Base-by-base conservation (phyloP, 2,797 vertebrate species). In the Enteromius afrohamiltoni region DNA sequence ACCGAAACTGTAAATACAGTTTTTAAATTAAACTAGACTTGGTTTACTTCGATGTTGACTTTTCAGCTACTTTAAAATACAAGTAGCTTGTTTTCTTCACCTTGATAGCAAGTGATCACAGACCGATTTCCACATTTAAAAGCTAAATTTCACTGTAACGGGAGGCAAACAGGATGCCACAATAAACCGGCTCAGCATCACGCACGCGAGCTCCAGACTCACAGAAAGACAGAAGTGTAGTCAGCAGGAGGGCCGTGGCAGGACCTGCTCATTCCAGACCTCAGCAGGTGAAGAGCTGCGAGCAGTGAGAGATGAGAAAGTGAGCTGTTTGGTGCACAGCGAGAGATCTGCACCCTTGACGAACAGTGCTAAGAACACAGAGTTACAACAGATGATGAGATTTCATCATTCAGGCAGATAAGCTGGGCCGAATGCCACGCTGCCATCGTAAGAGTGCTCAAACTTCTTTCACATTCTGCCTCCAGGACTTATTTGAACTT, bases 351-450 rank as follows among this genome's bases (percentile, higher is more conserved):
- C 40, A 70, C 51, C 65, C 81, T 51, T n/a, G 62, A 47, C 29
- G 51, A 77, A 77, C 34, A 26, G 19, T 0, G 17, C 71, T 76
- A 76, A 67, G 71, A 77, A 77, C 62, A 76, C 64, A 11, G 34
- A 58, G 40, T 65, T 67, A 76, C 60, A 76, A 51, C 80, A 82
- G 71, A 82, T 82, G 71, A 83, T 77, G 51, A 83, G 74, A 77
- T 83, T 83, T 83, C 64, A 83, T 69, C 34, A 83, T 23, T 65
- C 26, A 77, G 64, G 49, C 23, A 83, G 74, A 77, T 68, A 82
- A 55, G 71, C 64, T n/a, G 64, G 73, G 31, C 68, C 10, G 14
- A 64, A 64, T 9, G 29, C 21, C 7, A 40, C 19, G 13, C 23
- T 29, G 68, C 6, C 16, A 37, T 68, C 14, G 23, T 6, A 11